phyloP scores from a whole-genome alignment of 1,140 invertebrate genomes.

The Phymorhynchus buccinoides region DNA sequence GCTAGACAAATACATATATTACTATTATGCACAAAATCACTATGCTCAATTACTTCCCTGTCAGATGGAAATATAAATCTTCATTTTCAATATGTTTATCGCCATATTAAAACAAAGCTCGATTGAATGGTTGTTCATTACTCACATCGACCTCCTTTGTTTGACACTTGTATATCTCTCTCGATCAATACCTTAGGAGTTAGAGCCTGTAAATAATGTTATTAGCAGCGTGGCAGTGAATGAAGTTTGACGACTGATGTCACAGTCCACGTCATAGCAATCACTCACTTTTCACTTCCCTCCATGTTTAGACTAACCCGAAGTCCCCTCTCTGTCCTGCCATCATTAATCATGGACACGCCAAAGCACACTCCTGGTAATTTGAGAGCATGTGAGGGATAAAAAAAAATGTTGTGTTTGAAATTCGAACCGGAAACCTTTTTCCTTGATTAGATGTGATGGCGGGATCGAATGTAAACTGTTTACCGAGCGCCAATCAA shows the following conservation, averaged over 20 bases:
- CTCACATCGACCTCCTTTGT: no score
- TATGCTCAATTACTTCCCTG: no score
- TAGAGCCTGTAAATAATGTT: slow-evolving; percentile 3
- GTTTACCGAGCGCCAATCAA: slow-evolving; percentile 32
- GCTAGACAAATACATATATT: no score
- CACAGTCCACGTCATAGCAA: neutral
- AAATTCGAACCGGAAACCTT: slow-evolving; percentile 22
- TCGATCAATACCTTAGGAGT: neutral
- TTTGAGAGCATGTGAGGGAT: neutral
- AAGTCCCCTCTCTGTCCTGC: neutral
- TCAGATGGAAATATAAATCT: no score
- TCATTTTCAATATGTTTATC: no score
- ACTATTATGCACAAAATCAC: no score
- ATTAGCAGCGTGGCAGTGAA: neutral
- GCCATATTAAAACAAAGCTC: no score
- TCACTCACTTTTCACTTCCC: slow-evolving; percentile 4
- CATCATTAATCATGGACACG: neutral
- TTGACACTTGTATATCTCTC: no score
- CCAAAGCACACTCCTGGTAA: neutral
- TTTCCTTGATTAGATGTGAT: slow-evolving; percentile 24
- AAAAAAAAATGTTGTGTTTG: slow-evolving; percentile 4
- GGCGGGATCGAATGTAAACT: slow-evolving; percentile 13
- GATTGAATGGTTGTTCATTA: no score
- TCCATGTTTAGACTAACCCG: neutral
- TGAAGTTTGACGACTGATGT: neutral